These are phyloP conservation scores for Rostratula benghalensis DNA, from an alignment of 2,113 vertebrate genomes.

Conservation along the genomic window DNA sequence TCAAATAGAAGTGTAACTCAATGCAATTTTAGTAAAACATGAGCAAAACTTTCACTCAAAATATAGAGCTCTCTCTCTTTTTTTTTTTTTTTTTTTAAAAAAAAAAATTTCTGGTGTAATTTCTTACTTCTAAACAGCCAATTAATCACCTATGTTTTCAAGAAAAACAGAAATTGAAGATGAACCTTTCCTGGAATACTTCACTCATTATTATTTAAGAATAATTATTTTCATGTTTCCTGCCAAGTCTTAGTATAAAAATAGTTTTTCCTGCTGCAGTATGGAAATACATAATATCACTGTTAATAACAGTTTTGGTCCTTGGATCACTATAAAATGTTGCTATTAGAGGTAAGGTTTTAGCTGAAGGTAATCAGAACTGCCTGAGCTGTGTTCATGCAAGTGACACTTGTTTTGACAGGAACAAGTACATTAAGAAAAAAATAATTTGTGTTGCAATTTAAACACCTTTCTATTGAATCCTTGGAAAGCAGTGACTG, in stretches of 20 bases:
- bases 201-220: neutral
- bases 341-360: neutral
- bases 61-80: neutral
- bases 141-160: neutral
- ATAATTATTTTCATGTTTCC: neutral
- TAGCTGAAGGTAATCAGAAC: neutral
- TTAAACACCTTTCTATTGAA: neutral
- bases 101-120: too few species aligned
- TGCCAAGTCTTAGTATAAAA: neutral
- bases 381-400: neutral
- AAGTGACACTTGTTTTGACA: neutral
- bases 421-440: neutral
- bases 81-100: neutral
- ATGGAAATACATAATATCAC: neutral
- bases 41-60: neutral
- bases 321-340: neutral
- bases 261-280: neutral
- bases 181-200: neutral
- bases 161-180: neutral
- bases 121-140: neutral
- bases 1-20: neutral
- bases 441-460: neutral
- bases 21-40: neutral
- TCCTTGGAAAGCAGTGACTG: neutral
- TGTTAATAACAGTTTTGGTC: neutral